Conservation (phyloP, 2,888 invertebrate genomes). For the Stenichneumon culpator region DNA sequence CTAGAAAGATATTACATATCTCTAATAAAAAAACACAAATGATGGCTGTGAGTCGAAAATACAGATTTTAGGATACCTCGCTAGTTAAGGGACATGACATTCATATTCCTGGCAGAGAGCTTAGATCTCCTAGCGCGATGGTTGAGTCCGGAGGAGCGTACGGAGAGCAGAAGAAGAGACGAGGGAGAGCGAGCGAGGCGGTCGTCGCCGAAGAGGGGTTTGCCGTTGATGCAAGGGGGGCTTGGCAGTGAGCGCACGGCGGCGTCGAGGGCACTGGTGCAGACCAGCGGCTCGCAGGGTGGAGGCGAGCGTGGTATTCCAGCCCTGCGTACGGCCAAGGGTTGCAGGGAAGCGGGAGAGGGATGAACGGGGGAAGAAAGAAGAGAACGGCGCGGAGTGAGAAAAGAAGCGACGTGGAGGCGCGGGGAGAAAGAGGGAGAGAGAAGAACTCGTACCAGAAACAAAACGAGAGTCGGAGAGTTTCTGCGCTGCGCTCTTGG, state of each 20-base stretch:
- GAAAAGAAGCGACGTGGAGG: not conserved
- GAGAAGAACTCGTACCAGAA: constrained; percentile 19
- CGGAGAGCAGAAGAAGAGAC: constrained; percentile 65
- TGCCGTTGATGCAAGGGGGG: constrained; percentile 40
- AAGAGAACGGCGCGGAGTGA: constrained; percentile 53
- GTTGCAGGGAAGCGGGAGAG: not conserved
- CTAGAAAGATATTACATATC: too few relatives aligned
- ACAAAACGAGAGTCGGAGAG: constrained; percentile 44
- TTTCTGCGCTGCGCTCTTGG: constrained; percentile 19
- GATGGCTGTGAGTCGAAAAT: not conserved
- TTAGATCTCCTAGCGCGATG: constrained; percentile 66
- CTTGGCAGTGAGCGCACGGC: constrained; percentile 70
- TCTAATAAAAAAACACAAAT: not conserved
- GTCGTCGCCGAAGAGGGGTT: constrained; percentile 32
- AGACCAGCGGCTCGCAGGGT: constrained; percentile 80
- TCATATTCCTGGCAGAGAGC: constrained; percentile 82
- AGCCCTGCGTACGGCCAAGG: constrained; percentile 72
- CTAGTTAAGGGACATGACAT: constrained; percentile 75
- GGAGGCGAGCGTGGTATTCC: constrained; percentile 81
- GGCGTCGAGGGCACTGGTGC: constrained; percentile 80
- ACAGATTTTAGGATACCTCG: not conserved
- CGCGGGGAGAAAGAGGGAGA: not conserved
- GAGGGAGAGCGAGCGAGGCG: constrained; percentile 3
- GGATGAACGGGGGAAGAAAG: constrained; percentile 57
- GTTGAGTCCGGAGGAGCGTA: constrained; percentile 16